These are phyloP conservation scores for Horisme vitalbata DNA, from an alignment of 2,888 invertebrate species.

Conservation along the genomic window DNA sequence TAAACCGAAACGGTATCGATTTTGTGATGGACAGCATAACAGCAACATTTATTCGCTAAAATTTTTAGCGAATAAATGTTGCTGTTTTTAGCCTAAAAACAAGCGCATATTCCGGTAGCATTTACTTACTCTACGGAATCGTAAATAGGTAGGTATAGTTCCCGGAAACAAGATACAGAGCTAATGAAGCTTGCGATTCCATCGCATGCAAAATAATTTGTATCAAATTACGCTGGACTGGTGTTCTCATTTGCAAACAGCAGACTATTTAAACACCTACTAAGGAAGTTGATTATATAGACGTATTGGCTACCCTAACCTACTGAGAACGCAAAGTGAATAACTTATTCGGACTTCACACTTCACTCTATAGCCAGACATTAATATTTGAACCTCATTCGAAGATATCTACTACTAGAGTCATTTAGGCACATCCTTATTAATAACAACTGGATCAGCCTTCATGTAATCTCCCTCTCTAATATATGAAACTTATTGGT, in stretches of 20 bases:
- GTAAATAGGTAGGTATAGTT: conserved; percentile 40
- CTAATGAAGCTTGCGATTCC: conserved; percentile 10
- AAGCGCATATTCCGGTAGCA: conserved; percentile 45
- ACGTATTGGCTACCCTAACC: too few species aligned
- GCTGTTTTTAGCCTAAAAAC: too few species aligned
- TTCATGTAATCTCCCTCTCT: too few species aligned
- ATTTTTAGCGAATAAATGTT: too few species aligned
- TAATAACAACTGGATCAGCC: too few species aligned
- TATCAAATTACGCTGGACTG: neutral
- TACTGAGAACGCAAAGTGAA: too few species aligned
- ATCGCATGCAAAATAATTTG: neutral
- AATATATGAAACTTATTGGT: too few species aligned
- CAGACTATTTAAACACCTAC: neutral
- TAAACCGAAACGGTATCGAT: conserved; percentile 22
- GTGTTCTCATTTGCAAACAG: neutral
- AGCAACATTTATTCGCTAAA: conserved; percentile 32
- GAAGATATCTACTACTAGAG: too few species aligned
- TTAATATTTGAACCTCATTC: too few species aligned
- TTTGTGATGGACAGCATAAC: conserved; percentile 31
- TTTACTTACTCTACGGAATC: conserved; percentile 43
- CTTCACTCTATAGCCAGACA: too few species aligned
- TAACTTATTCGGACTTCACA: too few species aligned
- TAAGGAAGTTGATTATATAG: conserved; percentile 1
- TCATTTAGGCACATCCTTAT: too few species aligned
- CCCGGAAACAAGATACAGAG: conserved; percentile 22